Percentiles rank a stretch among this genome's conserved stretches.
These are phyloP conservation scores for Melanotaenia trifasciata DNA, from an alignment of 2,797 vertebrate genomes.

Conservation along the genomic window DNA sequence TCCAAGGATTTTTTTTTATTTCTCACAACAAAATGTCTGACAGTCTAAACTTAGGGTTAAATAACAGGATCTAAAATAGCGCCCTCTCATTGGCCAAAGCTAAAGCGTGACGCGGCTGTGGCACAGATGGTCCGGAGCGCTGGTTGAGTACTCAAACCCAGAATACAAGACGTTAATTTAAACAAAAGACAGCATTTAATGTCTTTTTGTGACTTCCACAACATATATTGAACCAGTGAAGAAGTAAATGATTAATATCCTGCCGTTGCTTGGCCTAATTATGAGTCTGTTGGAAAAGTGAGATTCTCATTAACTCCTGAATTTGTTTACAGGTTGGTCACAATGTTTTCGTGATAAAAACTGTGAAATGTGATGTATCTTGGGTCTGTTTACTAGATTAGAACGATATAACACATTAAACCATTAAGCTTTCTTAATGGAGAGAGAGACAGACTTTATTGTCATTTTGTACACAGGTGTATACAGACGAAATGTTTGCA, in stretches of 20 bases:
- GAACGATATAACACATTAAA: no score
- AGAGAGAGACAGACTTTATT: no score
- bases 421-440: no score
- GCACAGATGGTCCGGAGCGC: background rate
- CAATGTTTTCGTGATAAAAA: no score
- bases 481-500: no score
- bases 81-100: slow-evolving; percentile 43
- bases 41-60: slow-evolving; percentile 5
- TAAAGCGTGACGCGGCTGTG: slow-evolving; percentile 2
- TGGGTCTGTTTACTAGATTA: no score
- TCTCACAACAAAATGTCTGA: background rate
- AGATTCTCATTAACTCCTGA: background rate
- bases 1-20: no score
- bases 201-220: background rate
- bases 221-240: background rate
- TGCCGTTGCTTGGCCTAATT: background rate
- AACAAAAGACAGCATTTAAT: background rate
- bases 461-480: no score
- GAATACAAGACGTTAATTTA: background rate
- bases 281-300: background rate
- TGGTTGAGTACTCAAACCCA: background rate
- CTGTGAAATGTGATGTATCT: no score
- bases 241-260: background rate
- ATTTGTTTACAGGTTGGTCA: no score
- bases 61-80: accelerated